Percentiles rank a stretch among this genome's conserved stretches.
Evolutionary conservation across 2,113 vertebrate species (phyloP).

Genomic region (Glaucomys volans): DNA sequence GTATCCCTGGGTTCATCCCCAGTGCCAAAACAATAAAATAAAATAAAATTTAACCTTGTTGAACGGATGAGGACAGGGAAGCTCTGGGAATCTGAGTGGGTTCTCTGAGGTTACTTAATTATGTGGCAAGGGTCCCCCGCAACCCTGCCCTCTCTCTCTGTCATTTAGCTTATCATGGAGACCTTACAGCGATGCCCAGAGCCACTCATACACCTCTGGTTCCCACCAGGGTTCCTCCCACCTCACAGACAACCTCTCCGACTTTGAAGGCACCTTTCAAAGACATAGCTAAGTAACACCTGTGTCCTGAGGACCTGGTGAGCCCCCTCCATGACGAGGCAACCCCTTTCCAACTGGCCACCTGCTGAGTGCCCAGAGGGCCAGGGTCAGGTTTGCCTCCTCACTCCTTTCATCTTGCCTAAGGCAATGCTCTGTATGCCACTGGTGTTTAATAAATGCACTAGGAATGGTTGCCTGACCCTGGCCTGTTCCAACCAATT

Average conservation of each 20-base stretch:
- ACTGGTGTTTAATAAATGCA: not conserved
- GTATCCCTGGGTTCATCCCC: too few relatives aligned
- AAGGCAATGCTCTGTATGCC: not conserved
- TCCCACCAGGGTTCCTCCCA: not conserved
- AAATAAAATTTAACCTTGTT: not conserved
- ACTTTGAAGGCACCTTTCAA: not conserved
- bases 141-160: not conserved
- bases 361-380: not conserved
- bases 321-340: not conserved
- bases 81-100: not conserved
- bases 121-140: not conserved
- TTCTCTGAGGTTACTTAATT: not conserved
- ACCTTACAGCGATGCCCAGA: not conserved
- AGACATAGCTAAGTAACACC: not conserved
- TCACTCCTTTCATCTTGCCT: not conserved
- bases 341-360: not conserved
- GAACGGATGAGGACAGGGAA: not conserved
- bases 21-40: too few relatives aligned
- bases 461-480: not conserved
- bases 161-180: not conserved
- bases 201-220: not conserved
- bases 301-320: not conserved
- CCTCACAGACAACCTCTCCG: not conserved
- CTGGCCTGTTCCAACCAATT: not conserved
- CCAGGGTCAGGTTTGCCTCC: fast-evolving